Base-by-base conservation (phyloP, 2,113 vertebrate species). In the Ciconia stormi region DNA sequence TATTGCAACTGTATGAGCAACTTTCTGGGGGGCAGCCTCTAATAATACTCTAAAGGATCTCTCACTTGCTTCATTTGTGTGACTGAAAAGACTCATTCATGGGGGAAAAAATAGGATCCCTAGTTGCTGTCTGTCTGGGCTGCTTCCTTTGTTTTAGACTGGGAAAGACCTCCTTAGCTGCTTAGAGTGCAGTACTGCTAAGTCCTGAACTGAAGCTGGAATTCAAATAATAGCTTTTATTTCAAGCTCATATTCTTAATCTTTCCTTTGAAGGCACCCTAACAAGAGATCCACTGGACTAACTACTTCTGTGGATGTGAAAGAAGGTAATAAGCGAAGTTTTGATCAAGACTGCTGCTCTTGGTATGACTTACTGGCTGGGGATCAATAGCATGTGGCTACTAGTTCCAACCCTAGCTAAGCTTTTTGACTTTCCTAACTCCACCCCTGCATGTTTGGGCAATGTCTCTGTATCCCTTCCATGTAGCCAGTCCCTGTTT, bases 241-340 rank as follows among this genome's bases (percentile, higher is more conserved):
- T 67, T 79, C 52, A 53, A 56, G 25, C 61, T 91, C 9, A 82
- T 12, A 27, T 50, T 81, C 19, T 95, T 40, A 30, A 79, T 46
- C 47, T 97, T 91, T 96, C 82, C 82, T 95, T 40, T 87, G 46
- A 88, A 98, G 98, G 86, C 89, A 46, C 47, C 13, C 82, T 17
- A 95, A 55, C 65, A 92, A 80, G 47, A 87, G 11, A 82, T 36
- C 52, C 32, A 26, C 84, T 63, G 92, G 93, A 32, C 86, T 85
- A 10, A 49, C 91, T 27, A n/a, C 61, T 49, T 74, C 85, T 91
- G 46, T 49, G 32, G 92, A 96, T 4, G 15, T 27, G 22, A 97
- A 95, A 89, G 96, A 97, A 97, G 98, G 98, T 98, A 91, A 95
- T 61, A n/a, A 66, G 30, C n/a, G 42, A 16, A 12, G 26, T 18